phyloP scores from a whole-genome alignment of 2,888 invertebrate species.

The Ophraella communa region DNA sequence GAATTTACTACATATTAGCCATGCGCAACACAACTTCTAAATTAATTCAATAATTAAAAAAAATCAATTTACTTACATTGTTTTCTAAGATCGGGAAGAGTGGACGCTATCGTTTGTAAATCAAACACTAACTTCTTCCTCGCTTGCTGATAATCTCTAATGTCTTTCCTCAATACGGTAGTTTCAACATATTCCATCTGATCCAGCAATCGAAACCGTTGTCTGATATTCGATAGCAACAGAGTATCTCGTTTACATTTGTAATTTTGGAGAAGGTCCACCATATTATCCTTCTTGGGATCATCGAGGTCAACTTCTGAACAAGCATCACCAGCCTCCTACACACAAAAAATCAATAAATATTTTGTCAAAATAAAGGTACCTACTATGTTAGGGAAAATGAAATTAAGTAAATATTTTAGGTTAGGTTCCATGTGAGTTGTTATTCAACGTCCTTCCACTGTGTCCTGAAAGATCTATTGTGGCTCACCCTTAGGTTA shows the following conservation, averaged over 20 bases:
- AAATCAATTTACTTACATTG: constrained; percentile 3
- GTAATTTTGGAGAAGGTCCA: neutral
- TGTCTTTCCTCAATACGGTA: neutral
- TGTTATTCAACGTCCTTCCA: too few species aligned
- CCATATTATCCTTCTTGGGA: neutral
- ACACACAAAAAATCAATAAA: neutral
- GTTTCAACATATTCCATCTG: constrained; percentile 8
- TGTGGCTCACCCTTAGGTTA: too few species aligned
- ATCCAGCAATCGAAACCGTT: neutral
- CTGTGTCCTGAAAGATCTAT: too few species aligned
- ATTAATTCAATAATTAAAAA: too few species aligned
- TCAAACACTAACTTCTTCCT: constrained; percentile 5
- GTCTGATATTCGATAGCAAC: neutral
- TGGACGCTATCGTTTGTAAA: constrained; percentile 4
- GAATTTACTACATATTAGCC: too few species aligned
- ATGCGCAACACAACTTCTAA: too few species aligned
- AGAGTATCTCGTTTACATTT: constrained; percentile 7
- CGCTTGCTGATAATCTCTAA: constrained; percentile 2
- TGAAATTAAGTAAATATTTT: too few species aligned
- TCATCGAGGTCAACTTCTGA: neutral
- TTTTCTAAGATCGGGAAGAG: constrained; percentile 2
- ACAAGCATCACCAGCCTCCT: neutral
- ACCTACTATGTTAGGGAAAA: too few species aligned
- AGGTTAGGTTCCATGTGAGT: too few species aligned
- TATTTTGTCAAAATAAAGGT: too few species aligned